phyloP scores from a whole-genome alignment of 2,888 invertebrate genomes.

The Cephus runcator region DNA sequence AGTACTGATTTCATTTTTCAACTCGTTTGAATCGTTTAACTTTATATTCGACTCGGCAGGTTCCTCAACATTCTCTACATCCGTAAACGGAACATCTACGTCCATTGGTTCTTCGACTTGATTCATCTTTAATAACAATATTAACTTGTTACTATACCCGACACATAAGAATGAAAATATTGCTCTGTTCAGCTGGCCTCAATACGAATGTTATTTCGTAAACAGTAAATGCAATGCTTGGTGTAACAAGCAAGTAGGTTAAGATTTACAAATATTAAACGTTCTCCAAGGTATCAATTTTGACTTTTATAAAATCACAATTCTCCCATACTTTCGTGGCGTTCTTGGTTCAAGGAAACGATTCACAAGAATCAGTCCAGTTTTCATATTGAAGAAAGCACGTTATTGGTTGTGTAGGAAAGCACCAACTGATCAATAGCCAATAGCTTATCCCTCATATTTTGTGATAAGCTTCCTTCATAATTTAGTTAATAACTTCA shows the following conservation, averaged over 20 bases:
- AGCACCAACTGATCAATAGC: no score
- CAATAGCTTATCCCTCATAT: neutral
- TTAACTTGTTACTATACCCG: conserved; percentile 11
- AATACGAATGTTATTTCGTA: neutral
- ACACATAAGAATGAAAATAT: neutral
- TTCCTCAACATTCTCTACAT: conserved; percentile 40
- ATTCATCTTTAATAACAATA: conserved; percentile 38
- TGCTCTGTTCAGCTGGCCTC: neutral
- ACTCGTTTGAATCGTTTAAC: conserved; percentile 21
- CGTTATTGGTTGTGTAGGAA: no score
- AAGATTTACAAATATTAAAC: conserved; percentile 27
- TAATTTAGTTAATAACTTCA: neutral
- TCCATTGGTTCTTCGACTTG: conserved; percentile 66
- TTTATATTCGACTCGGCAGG: conserved; percentile 25
- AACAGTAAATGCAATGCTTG: no score
- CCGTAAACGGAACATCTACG: conserved; percentile 54
- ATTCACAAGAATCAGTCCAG: no score
- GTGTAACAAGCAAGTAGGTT: conserved; percentile 24
- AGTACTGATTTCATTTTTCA: conserved; percentile 15
- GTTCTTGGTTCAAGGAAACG: no score
- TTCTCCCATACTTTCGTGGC: no score
- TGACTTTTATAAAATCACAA: no score
- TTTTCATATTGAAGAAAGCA: no score
- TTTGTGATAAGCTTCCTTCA: neutral
- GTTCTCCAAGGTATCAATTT: no score